Percentiles rank a stretch among this genome's conserved stretches.
phyloP scores from a whole-genome alignment of 2,797 vertebrate genomes.

The Balearica regulorum region DNA sequence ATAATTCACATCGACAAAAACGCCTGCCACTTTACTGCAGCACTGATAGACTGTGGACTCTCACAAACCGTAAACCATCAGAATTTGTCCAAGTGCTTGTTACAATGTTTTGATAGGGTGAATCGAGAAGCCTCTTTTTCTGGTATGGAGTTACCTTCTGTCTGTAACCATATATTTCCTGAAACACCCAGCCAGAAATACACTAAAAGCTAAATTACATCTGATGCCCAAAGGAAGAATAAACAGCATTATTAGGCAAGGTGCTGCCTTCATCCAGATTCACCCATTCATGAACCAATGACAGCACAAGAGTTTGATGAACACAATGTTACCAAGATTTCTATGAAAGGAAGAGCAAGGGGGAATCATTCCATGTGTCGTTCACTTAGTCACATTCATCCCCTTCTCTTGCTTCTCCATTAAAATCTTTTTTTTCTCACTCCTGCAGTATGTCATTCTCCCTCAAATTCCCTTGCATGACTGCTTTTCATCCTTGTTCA shows the following conservation, averaged over 20 bases:
- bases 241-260: background rate
- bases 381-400: background rate
- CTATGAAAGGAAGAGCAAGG: background rate
- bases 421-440: background rate
- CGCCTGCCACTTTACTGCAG: background rate
- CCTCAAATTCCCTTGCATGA: background rate
- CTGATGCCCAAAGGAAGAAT: background rate
- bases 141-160: background rate
- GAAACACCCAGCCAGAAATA: background rate
- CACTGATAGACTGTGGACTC: background rate
- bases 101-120: background rate
- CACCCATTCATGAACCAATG: background rate
- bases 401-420: background rate
- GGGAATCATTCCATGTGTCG: fast-evolving
- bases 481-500: background rate
- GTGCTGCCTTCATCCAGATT: background rate
- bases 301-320: background rate
- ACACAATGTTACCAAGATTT: background rate
- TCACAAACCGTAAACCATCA: background rate
- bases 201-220: background rate
- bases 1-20: background rate
- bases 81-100: background rate
- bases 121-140: background rate
- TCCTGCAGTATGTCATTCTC: background rate
- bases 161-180: background rate